Percentiles rank a stretch among this genome's conserved stretches.
phyloP scores from a whole-genome alignment of 2,888 invertebrate species.

The Lasioglossum figueresi region DNA sequence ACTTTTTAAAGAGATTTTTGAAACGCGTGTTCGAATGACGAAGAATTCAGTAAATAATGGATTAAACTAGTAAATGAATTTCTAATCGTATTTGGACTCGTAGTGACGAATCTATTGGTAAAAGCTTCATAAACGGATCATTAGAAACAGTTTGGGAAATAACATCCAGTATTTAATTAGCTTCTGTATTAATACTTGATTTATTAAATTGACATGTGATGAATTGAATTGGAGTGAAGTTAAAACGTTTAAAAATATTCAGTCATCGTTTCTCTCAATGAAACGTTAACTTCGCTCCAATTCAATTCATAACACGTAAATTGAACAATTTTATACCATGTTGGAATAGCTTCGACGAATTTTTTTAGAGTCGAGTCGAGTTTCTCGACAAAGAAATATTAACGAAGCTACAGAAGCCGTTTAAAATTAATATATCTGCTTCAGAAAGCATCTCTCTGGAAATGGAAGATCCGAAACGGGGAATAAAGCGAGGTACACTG shows the following conservation, averaged over 20 bases:
- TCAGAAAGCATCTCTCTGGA: not conserved
- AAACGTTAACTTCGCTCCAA: not conserved
- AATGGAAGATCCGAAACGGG: not conserved
- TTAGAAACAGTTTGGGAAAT: not conserved
- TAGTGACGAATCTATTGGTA: not conserved
- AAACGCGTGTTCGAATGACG: not conserved
- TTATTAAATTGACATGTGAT: no score
- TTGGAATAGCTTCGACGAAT: not conserved
- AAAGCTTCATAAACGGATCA: not conserved
- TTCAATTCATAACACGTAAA: not conserved
- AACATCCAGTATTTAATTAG: no score
- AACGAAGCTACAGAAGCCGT: not conserved
- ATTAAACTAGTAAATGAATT: not conserved
- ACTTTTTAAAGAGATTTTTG: not conserved
- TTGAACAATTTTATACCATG: not conserved
- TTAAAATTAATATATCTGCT: not conserved
- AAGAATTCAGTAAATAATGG: not conserved
- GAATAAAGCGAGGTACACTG: not conserved
- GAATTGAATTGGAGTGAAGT: no score
- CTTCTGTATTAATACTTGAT: no score
- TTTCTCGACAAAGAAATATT: not conserved
- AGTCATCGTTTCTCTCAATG: no score
- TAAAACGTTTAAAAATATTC: no score
- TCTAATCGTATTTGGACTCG: no score
- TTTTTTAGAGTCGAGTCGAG: not conserved